Evolutionary conservation across 1,140 invertebrate genomes (phyloP).

Genomic region (Apolygus lucorum): DNA sequence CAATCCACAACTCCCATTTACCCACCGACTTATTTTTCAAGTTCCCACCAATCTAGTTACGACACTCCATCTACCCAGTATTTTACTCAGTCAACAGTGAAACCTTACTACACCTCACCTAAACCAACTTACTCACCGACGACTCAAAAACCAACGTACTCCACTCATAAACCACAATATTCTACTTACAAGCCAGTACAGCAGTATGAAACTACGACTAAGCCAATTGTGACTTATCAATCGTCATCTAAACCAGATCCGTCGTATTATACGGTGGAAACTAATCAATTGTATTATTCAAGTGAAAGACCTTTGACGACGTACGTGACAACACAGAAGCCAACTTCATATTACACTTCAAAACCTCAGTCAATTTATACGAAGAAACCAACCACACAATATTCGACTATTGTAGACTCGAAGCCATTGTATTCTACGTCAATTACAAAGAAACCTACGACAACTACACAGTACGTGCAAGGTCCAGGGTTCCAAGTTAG

Average conservation of each 20-base stretch:
- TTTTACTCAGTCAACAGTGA: slow-evolving; percentile 38
- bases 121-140: background rate
- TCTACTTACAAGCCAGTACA: background rate
- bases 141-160: background rate
- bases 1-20: slow-evolving; percentile 31
- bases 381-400: background rate
- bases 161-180: slow-evolving; percentile 15
- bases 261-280: background rate
- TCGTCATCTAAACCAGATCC: background rate
- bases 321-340: background rate
- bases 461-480: slow-evolving; percentile 36
- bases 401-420: slow-evolving; percentile 13
- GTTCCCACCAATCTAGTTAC: slow-evolving; percentile 27
- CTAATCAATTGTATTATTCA: background rate
- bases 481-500: slow-evolving; percentile 35
- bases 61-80: slow-evolving; percentile 34
- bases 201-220: background rate
- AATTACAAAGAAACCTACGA: slow-evolving; percentile 24
- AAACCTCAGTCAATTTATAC: slow-evolving; percentile 1
- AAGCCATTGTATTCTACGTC: slow-evolving; percentile 14
- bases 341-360: background rate
- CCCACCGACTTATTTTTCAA: slow-evolving; percentile 28
- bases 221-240: background rate
- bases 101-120: slow-evolving; percentile 21
- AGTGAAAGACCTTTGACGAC: background rate